Evolutionary conservation across 2,797 vertebrate species (phyloP).

Genomic region (Nyctalus aviator): DNA sequence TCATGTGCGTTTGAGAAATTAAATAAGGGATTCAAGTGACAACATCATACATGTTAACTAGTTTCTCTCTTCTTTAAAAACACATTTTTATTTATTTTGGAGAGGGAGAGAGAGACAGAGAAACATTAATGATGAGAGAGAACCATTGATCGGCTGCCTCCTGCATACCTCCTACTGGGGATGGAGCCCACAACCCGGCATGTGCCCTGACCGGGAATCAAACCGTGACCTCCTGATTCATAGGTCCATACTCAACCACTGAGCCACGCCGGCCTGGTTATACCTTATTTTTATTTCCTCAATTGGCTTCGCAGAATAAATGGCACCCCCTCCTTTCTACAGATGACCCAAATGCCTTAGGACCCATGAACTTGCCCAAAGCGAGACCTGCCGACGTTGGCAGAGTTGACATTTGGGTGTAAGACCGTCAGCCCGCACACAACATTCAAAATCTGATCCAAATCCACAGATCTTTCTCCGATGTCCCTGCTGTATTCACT

Average conservation of each 20-base stretch:
- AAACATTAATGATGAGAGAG: too few species aligned
- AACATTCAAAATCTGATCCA: neutral
- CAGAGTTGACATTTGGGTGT: neutral
- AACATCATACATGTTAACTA: neutral
- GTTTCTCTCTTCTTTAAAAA: neutral
- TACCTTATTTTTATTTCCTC: neutral
- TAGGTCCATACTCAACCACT: too few species aligned
- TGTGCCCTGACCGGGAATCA: too few species aligned
- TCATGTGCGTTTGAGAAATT: neutral
- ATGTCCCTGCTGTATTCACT: neutral
- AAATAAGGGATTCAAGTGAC: neutral
- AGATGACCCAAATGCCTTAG: neutral
- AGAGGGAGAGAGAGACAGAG: too few species aligned
- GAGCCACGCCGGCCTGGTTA: neutral
- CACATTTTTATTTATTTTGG: too few species aligned
- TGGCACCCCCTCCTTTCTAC: fast-evolving
- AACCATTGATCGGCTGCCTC: too few species aligned
- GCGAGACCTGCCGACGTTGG: neutral
- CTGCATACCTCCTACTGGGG: too few species aligned
- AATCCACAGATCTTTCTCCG: neutral
- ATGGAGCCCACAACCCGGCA: too few species aligned
- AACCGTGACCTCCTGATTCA: too few species aligned
- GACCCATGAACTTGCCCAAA: neutral
- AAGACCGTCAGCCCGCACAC: neutral
- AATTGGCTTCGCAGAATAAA: neutral